Percentiles rank a stretch among this genome's conserved stretches.
These are phyloP conservation scores for Caenorhabditis imperialis DNA, from an alignment of 2,888 invertebrate species.

Conservation along the genomic window DNA sequence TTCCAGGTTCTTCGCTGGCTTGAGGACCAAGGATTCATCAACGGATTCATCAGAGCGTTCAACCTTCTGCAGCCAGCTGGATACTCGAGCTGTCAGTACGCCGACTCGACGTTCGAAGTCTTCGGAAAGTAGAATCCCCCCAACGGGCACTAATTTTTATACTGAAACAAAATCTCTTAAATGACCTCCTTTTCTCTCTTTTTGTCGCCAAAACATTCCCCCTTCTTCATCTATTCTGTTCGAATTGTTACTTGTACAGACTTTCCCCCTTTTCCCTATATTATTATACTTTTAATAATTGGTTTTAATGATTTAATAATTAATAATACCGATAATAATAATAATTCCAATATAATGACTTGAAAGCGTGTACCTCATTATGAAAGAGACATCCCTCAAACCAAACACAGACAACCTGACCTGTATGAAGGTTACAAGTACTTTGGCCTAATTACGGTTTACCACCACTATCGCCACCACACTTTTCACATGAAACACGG, in stretches of 20 bases:
- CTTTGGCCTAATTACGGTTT: slow-evolving; percentile 47
- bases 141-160: slow-evolving; percentile 19
- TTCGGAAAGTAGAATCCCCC: slow-evolving; percentile 71
- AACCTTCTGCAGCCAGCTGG: slow-evolving; percentile 78
- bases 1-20: slow-evolving; percentile 70
- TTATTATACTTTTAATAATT: no score
- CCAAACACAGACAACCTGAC: no score
- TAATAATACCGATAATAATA: no score
- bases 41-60: slow-evolving; percentile 78
- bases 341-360: no score
- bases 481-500: slow-evolving; percentile 50
- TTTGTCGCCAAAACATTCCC: slow-evolving; percentile 36
- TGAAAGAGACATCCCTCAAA: no score
- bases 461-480: slow-evolving; percentile 11
- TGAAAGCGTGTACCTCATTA: neutral
- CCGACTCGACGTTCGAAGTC: slow-evolving; percentile 78
- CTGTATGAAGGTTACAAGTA: slow-evolving; percentile 25
- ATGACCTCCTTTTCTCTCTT: slow-evolving; percentile 44
- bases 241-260: slow-evolving; percentile 49
- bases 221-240: slow-evolving; percentile 7
- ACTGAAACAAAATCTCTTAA: slow-evolving; percentile 48
- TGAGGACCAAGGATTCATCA: slow-evolving; percentile 77
- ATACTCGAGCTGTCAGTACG: slow-evolving; percentile 77
- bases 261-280: slow-evolving; percentile 11
- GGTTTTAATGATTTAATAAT: no score